Percentiles rank a stretch among this genome's conserved stretches.
phyloP scores from a whole-genome alignment of 2,797 vertebrate genomes.

The Lophotriccus pileatus region DNA sequence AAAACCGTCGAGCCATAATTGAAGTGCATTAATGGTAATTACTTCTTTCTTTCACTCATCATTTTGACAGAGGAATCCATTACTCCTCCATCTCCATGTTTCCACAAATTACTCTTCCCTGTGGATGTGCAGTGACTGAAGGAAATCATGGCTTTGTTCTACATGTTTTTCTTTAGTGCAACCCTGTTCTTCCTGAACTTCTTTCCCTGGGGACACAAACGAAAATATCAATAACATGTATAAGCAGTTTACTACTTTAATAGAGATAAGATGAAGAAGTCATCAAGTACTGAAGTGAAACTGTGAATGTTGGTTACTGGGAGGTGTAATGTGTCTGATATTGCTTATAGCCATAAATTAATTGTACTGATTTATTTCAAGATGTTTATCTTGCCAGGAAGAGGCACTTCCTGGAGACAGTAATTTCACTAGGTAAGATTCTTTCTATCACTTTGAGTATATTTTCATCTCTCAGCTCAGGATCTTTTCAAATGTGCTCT shows the following conservation, averaged over 20 bases:
- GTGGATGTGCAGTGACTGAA: conserved; percentile 62
- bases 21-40: conserved; percentile 90
- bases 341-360: background rate
- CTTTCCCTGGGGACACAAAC: background rate
- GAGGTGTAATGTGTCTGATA: background rate
- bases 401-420: background rate
- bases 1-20: conserved; percentile 82
- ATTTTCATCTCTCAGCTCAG: background rate
- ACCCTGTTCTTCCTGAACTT: background rate
- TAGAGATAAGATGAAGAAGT: background rate
- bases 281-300: background rate
- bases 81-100: conserved; percentile 73
- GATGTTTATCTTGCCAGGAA: background rate
- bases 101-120: conserved; percentile 78
- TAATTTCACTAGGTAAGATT: background rate
- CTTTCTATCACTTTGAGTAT: background rate
- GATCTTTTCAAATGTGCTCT: background rate
- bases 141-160: conserved; percentile 64
- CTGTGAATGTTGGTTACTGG: background rate
- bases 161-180: conserved; percentile 7
- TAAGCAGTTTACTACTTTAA: background rate
- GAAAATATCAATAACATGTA: background rate
- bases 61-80: conserved; percentile 84
- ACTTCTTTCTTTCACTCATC: conserved; percentile 87
- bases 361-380: conserved; percentile 11